Conservation (phyloP, 2,797 vertebrate genomes). For the Hypotaenidia okinawae region DNA sequence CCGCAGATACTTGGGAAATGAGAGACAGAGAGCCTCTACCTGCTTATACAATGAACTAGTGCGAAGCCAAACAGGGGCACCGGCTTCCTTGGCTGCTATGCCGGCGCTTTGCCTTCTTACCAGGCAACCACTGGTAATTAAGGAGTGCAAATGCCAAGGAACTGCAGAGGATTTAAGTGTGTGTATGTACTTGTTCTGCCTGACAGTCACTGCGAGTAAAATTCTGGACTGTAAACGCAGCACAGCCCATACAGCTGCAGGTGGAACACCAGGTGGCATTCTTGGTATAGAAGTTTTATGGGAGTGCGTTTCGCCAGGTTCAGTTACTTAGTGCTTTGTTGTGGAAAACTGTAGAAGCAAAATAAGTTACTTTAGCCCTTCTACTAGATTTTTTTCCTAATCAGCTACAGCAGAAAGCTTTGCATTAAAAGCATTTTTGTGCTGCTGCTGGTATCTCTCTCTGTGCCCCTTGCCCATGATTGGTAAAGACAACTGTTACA, state of each 20-base stretch:
- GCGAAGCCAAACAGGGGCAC: background rate
- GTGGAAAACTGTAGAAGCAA: background rate
- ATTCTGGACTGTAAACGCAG: background rate
- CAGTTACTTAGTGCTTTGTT: background rate
- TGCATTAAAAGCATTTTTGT: background rate
- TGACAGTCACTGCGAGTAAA: background rate
- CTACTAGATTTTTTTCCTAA: background rate
- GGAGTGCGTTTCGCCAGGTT: background rate
- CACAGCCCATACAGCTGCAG: background rate
- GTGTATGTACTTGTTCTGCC: background rate
- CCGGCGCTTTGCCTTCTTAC: background rate
- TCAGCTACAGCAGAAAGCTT: background rate
- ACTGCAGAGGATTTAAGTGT: background rate
- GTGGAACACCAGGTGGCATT: background rate
- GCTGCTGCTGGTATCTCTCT: background rate
- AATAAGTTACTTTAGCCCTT: fast-evolving
- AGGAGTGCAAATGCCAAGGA: background rate
- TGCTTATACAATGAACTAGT: background rate
- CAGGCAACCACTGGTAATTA: background rate
- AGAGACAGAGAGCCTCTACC: background rate
- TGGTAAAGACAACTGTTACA: background rate
- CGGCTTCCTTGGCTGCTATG: background rate
- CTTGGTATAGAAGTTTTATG: background rate
- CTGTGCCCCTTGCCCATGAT: background rate
- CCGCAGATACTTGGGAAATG: background rate